Base-by-base conservation (phyloP, 2,113 vertebrate genomes). In the Calonectris borealis region DNA sequence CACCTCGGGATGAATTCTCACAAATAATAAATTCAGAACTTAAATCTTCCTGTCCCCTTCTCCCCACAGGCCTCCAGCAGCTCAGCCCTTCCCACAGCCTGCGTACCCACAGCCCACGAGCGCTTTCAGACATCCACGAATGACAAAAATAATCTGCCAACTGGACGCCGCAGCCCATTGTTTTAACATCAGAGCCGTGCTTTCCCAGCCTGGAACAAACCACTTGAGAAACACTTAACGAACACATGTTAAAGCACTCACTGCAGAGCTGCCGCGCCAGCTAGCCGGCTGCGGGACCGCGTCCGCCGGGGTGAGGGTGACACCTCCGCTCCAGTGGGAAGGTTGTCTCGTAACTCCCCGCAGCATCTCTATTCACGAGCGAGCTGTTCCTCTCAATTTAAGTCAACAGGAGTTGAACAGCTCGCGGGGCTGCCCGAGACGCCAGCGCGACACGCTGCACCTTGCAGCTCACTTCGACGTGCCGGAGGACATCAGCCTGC, bases 261-360 rank as follows among this genome's bases (percentile, higher is more conserved):
- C 77, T 17, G 62, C n/a, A 13, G 83, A 62, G 85, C 62, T 40
- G 38, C 51, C 6, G 2, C 6, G 5, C 22, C 4, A 6, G 26
- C 26, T 7, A 19, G 20, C 58, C 4, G 0, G 17, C 15, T n/a
- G n/a, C 0, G 0, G 64, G 64, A 31, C 24, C 3, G 1, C 1
- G 0, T 49, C 75, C 7, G 1, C 49, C 0, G 0, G 1, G 52
- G 60, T 10, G 51, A 70, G 4, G 18, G 52, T 6, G 48, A 88
- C 86, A 46, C 36, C 46, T 11, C 38, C 0, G 6, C 79, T 51
- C 20, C 1, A 0, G 7, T 4, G 8, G 49, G 42, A 79, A 13
- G 19, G 31, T 10, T 12, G 8, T 6, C 82, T 54, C 34, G 3
- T 7, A 15, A 32, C 48, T 48, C 51, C 51, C n/a, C 15, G 4